Percentiles rank a stretch among this genome's conserved stretches.
These are phyloP conservation scores for Melitaea cinxia DNA, from an alignment of 1,140 invertebrate species.

Conservation along the genomic window DNA sequence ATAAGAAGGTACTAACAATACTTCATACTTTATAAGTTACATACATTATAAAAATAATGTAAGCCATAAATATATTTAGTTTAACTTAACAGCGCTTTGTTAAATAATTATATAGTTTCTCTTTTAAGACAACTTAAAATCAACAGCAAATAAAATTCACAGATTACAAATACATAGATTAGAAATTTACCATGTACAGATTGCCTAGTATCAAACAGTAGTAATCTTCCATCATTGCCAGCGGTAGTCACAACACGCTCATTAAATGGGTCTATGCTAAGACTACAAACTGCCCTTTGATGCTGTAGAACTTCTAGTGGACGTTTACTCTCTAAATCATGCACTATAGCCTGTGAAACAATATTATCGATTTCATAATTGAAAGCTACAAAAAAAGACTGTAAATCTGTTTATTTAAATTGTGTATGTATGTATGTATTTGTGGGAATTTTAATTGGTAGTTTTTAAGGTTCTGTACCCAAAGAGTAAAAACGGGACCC, in stretches of 20 bases:
- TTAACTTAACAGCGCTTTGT: no score
- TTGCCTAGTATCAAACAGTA: constrained; percentile 92
- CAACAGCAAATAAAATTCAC: not conserved
- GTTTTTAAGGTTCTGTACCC: no score
- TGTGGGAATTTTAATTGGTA: no score
- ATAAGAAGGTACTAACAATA: no score
- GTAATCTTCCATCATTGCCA: constrained; percentile 93
- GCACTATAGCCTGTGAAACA: constrained; percentile 62
- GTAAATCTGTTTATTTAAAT: no score
- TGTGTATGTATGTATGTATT: no score
- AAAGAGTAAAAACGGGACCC: no score
- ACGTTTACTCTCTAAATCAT: constrained; percentile 67
- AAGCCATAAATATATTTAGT: no score
- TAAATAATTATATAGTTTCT: no score
- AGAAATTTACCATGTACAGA: constrained; percentile 76
- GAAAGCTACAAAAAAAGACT: not conserved
- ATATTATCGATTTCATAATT: not conserved
- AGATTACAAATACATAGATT: not conserved
- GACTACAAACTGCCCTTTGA: constrained; percentile 93
- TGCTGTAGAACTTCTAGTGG: constrained; percentile 90
- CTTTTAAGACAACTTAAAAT: no score
- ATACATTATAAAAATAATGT: no score
- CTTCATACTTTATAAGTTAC: no score
- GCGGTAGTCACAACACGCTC: constrained; percentile 93
- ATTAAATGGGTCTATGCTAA: constrained; percentile 92